Evolutionary conservation across 2,888 invertebrate species (phyloP).

Genomic region (Anoncus sp.): DNA sequence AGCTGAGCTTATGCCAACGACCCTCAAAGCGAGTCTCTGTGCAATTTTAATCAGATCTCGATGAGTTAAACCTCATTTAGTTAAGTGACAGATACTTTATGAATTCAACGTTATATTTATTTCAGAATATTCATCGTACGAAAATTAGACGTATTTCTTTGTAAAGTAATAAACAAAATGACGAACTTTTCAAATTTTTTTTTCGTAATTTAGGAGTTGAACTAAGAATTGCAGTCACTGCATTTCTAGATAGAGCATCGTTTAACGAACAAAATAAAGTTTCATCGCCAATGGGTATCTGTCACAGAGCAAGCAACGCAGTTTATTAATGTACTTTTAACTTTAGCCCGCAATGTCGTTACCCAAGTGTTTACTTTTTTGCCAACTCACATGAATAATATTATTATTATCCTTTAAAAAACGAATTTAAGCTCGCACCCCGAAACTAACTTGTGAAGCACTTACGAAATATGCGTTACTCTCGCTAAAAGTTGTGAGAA

Average conservation of each 20-base stretch:
- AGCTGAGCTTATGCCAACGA: too few relatives aligned
- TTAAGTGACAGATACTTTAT: too few relatives aligned
- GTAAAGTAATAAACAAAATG: background rate
- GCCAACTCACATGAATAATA: background rate
- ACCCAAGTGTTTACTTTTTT: constrained; percentile 16
- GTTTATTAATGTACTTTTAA: background rate
- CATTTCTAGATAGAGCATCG: background rate
- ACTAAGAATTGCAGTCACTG: too few relatives aligned
- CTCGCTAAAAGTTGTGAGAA: constrained; percentile 3
- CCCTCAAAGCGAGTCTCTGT: too few relatives aligned
- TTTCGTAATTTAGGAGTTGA: too few relatives aligned
- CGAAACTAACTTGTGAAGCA: constrained; percentile 4
- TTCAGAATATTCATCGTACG: too few relatives aligned
- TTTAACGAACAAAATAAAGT: background rate
- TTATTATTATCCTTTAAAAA: constrained; percentile 9
- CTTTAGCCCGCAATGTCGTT: constrained; percentile 12
- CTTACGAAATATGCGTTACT: constrained; percentile 13
- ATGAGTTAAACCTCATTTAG: background rate
- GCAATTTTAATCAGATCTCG: background rate
- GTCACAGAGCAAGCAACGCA: background rate
- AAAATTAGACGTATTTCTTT: too few relatives aligned
- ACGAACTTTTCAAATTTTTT: background rate
- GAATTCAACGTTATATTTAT: too few relatives aligned
- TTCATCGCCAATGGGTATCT: background rate
- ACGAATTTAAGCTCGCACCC: constrained; percentile 13